Evolutionary conservation across 2,113 vertebrate genomes (phyloP).

Genomic region (Hyaena hyaena): DNA sequence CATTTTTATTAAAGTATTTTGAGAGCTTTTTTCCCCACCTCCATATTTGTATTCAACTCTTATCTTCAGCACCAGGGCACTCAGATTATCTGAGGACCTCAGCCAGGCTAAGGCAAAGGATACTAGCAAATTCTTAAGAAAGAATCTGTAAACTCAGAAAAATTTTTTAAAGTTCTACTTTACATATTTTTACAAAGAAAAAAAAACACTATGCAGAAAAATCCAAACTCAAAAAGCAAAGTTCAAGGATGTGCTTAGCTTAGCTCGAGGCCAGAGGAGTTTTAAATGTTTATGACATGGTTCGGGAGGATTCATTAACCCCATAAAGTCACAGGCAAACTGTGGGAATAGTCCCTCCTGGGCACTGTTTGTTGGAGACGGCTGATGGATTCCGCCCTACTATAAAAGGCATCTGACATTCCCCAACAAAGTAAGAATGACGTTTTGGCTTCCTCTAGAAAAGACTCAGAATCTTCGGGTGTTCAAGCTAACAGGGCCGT

Average conservation of each 20-base stretch:
- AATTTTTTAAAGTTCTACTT: neutral
- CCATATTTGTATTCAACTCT: neutral
- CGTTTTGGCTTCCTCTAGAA: neutral
- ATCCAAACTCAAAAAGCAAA: neutral
- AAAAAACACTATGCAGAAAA: neutral
- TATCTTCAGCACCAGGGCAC: neutral
- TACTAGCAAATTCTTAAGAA: neutral
- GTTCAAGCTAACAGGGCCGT: neutral
- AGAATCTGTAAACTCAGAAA: neutral
- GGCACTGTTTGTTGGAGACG: neutral
- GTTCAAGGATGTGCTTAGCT: neutral
- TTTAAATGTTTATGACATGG: neutral
- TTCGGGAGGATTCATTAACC: accelerated
- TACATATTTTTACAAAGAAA: neutral
- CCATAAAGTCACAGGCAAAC: neutral
- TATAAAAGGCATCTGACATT: neutral
- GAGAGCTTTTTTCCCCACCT: neutral
- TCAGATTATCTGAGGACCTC: neutral
- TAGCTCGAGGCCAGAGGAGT: neutral
- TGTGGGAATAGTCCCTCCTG: neutral
- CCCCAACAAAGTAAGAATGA: neutral
- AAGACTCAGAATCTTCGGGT: neutral
- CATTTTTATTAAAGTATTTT: neutral
- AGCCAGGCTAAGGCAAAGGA: neutral
- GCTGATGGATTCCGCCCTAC: neutral